A percentile compares a stretch with the other conserved stretches of the same genome.
Conservation (phyloP, 2,888 invertebrate species). For the Erebia palarica region DNA sequence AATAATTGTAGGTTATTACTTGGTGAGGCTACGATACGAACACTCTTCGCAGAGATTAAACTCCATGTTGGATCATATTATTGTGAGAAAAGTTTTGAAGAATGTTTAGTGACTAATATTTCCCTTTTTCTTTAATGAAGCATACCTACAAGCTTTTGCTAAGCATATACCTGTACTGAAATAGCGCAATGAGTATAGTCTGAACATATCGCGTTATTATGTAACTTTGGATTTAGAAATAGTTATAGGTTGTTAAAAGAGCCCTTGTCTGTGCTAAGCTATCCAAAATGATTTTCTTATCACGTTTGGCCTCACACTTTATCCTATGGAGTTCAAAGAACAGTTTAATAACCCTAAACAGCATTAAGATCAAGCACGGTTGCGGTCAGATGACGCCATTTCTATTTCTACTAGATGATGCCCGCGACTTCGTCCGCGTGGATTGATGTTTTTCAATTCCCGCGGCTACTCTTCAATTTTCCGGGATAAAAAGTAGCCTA, state of each 20-base stretch:
- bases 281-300: background rate
- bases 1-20: background rate
- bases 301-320: background rate
- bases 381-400: conserved; percentile 52
- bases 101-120: no score
- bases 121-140: no score
- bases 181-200: no score
- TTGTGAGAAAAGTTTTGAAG: background rate
- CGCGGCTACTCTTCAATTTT: no score
- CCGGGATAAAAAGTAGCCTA: no score
- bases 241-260: no score
- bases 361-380: background rate
- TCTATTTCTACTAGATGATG: conserved; percentile 76
- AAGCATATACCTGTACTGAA: no score
- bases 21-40: background rate
- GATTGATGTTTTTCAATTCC: no score
- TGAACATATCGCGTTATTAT: no score
- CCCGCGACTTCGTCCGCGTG: no score
- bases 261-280: background rate
- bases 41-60: background rate
- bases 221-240: no score
- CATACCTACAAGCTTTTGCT: no score
- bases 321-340: conserved; percentile 11
- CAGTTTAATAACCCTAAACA: conserved; percentile 17
- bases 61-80: background rate